Conservation (phyloP, 2,888 invertebrate genomes). For the Apodemia mormo region DNA sequence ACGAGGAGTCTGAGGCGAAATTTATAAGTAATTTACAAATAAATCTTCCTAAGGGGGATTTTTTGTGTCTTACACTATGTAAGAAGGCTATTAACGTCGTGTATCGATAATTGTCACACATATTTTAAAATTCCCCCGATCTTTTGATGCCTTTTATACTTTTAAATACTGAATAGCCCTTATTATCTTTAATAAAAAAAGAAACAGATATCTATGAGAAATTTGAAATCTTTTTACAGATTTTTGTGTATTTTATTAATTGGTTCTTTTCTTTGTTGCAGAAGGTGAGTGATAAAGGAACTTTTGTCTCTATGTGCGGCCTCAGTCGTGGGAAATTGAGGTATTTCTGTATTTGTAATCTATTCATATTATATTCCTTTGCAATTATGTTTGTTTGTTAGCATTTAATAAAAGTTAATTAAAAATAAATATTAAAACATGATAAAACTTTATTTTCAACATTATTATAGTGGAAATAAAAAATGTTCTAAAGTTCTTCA, state of each 20-base stretch:
- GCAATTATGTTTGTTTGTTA: too few species aligned
- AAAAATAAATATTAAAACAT: too few species aligned
- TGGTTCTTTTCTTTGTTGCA: conserved; percentile 63
- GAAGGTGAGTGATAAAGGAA: conserved; percentile 65
- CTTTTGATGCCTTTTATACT: conserved; percentile 28
- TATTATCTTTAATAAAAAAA: conserved; percentile 53
- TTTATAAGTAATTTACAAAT: conserved; percentile 81
- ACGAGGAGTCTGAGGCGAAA: conserved; percentile 66
- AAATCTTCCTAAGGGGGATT: conserved; percentile 72
- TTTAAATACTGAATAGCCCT: conserved; percentile 16
- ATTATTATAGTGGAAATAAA: too few species aligned
- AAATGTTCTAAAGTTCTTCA: too few species aligned
- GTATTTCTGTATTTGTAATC: neutral
- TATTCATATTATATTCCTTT: too few species aligned
- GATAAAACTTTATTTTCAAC: too few species aligned
- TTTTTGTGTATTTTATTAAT: conserved; percentile 54
- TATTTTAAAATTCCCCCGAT: conserved; percentile 70
- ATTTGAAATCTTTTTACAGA: conserved; percentile 41
- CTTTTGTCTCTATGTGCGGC: neutral
- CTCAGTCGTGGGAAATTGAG: neutral
- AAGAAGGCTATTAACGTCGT: conserved; percentile 78
- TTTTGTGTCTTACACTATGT: conserved; percentile 71
- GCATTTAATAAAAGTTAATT: too few species aligned
- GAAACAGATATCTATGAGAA: conserved; percentile 31
- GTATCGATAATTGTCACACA: conserved; percentile 82